Evolutionary conservation across 2,797 vertebrate genomes (phyloP).

Genomic region (Eulemur rubriventer): DNA sequence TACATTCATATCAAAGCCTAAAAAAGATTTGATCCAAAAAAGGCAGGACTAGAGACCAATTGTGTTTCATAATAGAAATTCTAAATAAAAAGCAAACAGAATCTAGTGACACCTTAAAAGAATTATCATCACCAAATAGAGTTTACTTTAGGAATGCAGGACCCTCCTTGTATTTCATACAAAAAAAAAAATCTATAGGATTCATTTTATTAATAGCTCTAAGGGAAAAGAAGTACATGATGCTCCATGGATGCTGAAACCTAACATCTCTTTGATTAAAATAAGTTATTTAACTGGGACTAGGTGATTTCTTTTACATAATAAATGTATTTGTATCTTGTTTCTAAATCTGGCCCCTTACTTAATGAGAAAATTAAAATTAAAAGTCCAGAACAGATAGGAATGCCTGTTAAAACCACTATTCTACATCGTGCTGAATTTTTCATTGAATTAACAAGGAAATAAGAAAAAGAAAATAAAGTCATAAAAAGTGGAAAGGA

Average conservation of each 20-base stretch:
- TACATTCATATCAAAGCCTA: neutral
- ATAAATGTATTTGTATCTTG: neutral
- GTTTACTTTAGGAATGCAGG: conserved; percentile 1
- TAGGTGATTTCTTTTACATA: neutral
- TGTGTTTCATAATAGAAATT: neutral
- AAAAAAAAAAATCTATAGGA: neutral
- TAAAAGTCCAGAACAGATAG: neutral
- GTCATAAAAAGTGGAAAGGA: neutral
- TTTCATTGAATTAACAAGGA: neutral
- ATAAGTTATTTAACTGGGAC: neutral
- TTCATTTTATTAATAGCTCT: neutral
- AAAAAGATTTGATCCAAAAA: neutral
- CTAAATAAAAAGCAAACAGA: neutral
- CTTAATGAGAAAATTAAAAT: conserved; percentile 24
- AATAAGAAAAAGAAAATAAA: neutral
- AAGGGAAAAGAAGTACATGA: neutral
- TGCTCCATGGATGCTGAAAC: neutral
- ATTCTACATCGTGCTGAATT: neutral
- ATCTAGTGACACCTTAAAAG: neutral
- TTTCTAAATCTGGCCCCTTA: neutral
- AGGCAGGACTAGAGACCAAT: neutral
- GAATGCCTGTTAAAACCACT: neutral
- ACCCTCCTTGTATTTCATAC: neutral
- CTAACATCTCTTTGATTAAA: neutral
- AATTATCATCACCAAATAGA: neutral